Conservation (phyloP, 2,797 vertebrate species). For the Apogon talboti region DNA sequence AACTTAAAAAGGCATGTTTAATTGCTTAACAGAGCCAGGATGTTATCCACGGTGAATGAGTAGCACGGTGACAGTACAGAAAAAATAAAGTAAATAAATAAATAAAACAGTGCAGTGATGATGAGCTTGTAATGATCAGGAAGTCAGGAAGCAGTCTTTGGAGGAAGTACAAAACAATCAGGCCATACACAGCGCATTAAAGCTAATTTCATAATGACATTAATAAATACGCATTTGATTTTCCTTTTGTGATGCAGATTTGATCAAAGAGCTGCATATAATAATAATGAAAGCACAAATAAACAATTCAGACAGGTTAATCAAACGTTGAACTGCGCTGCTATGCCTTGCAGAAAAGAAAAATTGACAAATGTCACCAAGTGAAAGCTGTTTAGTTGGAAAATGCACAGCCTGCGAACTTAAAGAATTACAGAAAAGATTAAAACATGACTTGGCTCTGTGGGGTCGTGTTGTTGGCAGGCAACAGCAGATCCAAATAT, state of each 20-base stretch:
- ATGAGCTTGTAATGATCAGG: not conserved
- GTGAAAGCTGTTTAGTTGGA: conserved; percentile 9
- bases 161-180: not conserved
- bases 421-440: conserved; percentile 29
- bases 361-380: conserved; percentile 29
- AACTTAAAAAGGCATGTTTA: not conserved
- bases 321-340: conserved; percentile 16
- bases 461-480: conserved; percentile 35
- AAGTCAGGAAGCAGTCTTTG: not conserved
- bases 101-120: not conserved
- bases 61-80: not conserved
- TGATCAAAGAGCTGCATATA: conserved; percentile 9
- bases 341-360: conserved; percentile 11
- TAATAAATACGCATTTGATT: conserved; percentile 1
- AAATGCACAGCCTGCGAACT: conserved; percentile 8
- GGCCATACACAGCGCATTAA: not conserved
- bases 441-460: conserved; percentile 22
- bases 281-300: conserved; percentile 1
- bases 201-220: not conserved
- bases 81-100: too few relatives aligned
- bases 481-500: conserved; percentile 54
- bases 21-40: not conserved
- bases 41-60: not conserved
- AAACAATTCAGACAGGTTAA: conserved; percentile 27
- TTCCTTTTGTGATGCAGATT: conserved; percentile 9